phyloP scores from a whole-genome alignment of 2,797 vertebrate species.

The Ptychadena robeensis region DNA sequence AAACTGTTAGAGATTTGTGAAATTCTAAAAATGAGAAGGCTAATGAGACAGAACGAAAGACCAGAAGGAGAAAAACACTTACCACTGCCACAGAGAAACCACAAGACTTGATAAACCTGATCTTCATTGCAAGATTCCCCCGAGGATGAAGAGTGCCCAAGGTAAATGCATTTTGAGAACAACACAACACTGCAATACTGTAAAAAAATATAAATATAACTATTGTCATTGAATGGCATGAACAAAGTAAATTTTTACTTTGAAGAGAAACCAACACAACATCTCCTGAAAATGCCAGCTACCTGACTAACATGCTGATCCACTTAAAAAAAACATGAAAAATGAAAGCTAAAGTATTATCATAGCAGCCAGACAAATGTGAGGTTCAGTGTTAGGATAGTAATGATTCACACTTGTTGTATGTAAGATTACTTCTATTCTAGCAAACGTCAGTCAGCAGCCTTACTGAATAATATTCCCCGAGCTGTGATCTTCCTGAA shows the following conservation, averaged over 20 bases:
- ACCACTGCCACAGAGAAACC: constrained; percentile 87
- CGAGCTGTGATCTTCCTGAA: constrained; percentile 56
- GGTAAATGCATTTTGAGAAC: constrained; percentile 75
- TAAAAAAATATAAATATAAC: constrained; percentile 49
- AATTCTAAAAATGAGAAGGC: neutral
- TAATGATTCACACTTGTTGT: neutral
- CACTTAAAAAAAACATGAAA: no score
- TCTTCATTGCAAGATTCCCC: constrained; percentile 79
- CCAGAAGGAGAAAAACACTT: constrained; percentile 62
- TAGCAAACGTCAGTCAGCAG: neutral
- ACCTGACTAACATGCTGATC: no score
- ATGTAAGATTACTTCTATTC: neutral
- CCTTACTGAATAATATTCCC: constrained; percentile 34
- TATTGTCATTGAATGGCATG: no score
- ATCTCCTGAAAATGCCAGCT: no score
- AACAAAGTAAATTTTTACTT: no score
- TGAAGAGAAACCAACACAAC: no score
- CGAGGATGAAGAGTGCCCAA: constrained; percentile 75
- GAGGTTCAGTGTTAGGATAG: neutral
- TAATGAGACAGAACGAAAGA: neutral
- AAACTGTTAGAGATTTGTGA: no score
- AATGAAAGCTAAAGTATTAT: neutral
- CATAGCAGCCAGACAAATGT: neutral
- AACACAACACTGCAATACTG: constrained; percentile 85
- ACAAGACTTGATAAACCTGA: constrained; percentile 82